phyloP scores from a whole-genome alignment of 2,888 invertebrate species.

The Seira musarum region DNA sequence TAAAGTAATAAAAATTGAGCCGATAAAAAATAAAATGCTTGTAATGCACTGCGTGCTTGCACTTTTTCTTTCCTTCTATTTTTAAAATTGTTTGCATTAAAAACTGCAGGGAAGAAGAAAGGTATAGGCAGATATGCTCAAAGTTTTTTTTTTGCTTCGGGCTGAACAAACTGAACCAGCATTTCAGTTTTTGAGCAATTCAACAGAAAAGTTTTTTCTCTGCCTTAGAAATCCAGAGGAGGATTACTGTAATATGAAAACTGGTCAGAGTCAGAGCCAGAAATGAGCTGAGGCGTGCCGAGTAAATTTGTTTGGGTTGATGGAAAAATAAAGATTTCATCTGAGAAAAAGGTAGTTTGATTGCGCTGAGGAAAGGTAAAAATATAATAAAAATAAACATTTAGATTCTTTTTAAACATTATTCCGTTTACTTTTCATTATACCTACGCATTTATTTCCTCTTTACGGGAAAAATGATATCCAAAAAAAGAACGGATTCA shows the following conservation, averaged over 20 bases:
- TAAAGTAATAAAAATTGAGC: not conserved
- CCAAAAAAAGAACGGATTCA: not conserved
- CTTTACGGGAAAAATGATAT: not conserved
- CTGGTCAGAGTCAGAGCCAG: no score
- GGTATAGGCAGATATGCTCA: not conserved
- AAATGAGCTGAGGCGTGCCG: not conserved
- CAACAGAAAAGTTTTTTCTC: not conserved
- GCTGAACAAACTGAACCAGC: not conserved
- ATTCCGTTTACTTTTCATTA: not conserved
- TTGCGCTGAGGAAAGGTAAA: not conserved
- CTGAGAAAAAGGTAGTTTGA: not conserved
- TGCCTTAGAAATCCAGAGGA: not conserved
- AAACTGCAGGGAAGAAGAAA: not conserved
- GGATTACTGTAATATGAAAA: no score
- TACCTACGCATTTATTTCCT: not conserved
- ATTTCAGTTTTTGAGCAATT: not conserved
- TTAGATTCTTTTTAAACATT: constrained; percentile 3
- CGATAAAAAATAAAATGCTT: not conserved
- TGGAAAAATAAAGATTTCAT: constrained; percentile 10
- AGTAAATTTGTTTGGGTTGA: constrained; percentile 3
- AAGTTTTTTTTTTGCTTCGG: not conserved
- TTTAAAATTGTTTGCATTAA: constrained; percentile 6
- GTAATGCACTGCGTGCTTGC: not conserved
- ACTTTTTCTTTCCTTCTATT: not conserved
- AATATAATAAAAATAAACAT: constrained; percentile 9